phyloP scores from a whole-genome alignment of 92 coral and sea anemone species.

The Zoanthus sociatus region DNA sequence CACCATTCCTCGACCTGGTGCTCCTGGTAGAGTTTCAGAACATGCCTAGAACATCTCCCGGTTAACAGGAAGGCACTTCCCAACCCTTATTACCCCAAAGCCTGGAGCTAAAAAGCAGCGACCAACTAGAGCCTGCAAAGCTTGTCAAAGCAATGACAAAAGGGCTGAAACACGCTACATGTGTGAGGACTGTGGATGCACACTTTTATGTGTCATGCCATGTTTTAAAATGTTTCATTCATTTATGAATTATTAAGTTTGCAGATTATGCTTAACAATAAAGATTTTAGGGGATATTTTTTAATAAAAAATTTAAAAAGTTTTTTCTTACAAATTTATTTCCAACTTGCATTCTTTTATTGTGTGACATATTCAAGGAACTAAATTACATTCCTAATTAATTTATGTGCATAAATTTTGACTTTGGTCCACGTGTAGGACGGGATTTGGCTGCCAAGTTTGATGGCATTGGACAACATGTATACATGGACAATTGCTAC shows the following conservation, averaged over 20 bases:
- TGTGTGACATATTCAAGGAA: too few relatives aligned
- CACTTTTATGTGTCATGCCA: slow-evolving; percentile 27
- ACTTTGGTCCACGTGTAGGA: too few relatives aligned
- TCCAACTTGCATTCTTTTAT: too few relatives aligned
- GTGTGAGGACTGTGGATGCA: slow-evolving; percentile 25
- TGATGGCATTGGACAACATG: not conserved
- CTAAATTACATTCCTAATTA: too few relatives aligned
- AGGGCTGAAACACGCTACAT: slow-evolving; percentile 41
- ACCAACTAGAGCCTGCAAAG: slow-evolving; percentile 51
- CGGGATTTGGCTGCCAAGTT: not conserved
- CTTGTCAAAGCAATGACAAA: slow-evolving; percentile 21
- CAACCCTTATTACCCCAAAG: slow-evolving; percentile 33
- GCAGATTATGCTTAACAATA: not conserved
- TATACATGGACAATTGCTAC: slow-evolving; percentile 67
- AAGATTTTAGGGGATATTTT: not conserved
- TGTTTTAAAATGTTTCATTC: slow-evolving; percentile 23
- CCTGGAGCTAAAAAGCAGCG: slow-evolving; percentile 42
- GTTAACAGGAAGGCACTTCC: slow-evolving; percentile 44
- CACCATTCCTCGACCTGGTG: slow-evolving; percentile 23
- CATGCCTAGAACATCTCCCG: slow-evolving; percentile 35
- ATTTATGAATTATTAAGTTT: slow-evolving; percentile 6
- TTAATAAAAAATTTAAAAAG: too few relatives aligned
- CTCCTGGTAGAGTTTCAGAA: slow-evolving; percentile 36
- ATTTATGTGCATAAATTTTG: too few relatives aligned
- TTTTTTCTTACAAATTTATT: too few relatives aligned